Conservation (phyloP, 2,797 vertebrate genomes). For the Gouania willdenowi region DNA sequence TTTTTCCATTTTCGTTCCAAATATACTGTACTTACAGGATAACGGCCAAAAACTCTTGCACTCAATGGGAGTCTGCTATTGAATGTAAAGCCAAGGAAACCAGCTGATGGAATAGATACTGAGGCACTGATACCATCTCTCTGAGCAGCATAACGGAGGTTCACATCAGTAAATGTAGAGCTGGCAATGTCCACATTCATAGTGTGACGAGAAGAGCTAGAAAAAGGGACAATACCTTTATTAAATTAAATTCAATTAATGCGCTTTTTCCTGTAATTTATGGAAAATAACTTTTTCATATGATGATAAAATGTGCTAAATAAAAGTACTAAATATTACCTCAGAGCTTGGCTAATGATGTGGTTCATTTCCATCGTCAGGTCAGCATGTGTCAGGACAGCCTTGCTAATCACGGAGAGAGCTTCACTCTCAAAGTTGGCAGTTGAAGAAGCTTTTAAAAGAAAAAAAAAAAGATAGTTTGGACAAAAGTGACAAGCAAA, state of each 20-base stretch:
- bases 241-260: too few relatives aligned
- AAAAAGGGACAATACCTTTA: too few relatives aligned
- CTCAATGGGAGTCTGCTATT: slow-evolving; percentile 31
- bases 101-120: slow-evolving; percentile 52
- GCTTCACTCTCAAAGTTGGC: slow-evolving; percentile 58
- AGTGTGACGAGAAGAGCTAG: slow-evolving; percentile 44
- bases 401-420: slow-evolving; percentile 57
- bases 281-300: background rate
- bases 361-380: slow-evolving; percentile 77
- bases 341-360: slow-evolving; percentile 43
- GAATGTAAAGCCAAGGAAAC: slow-evolving; percentile 60
- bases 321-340: slow-evolving; percentile 45
- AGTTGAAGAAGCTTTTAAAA: slow-evolving; percentile 71
- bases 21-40: slow-evolving; percentile 67
- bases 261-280: slow-evolving; percentile 33
- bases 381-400: slow-evolving; percentile 77
- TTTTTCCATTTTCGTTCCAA: too few relatives aligned
- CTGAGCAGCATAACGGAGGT: slow-evolving; percentile 41
- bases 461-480: too few relatives aligned
- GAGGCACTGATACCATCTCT: slow-evolving; percentile 49
- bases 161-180: slow-evolving; percentile 56
- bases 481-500: too few relatives aligned
- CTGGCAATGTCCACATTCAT: slow-evolving; percentile 60
- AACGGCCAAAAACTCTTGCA: slow-evolving; percentile 69
- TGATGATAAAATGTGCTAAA: too few relatives aligned